Evolutionary conservation across 2,113 vertebrate species (phyloP), one percentile per base, ranked within the genome.

Genomic region (Mustela lutreola): DNA sequence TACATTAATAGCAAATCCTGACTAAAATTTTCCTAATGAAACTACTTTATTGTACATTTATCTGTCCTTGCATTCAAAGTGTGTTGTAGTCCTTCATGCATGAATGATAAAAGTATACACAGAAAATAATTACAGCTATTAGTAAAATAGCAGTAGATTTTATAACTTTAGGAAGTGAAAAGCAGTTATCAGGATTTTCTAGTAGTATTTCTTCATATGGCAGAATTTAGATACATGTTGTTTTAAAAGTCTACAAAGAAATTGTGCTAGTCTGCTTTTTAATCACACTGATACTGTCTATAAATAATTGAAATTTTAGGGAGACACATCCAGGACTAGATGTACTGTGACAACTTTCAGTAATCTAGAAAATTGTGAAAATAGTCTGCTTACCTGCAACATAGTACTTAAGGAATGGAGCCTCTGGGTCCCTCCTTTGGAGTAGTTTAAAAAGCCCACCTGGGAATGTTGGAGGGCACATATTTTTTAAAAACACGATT

Each of bases 211-310:
- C 39, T 28, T 89, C 16, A 26, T 63, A 91, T 58, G 21, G 33
- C 42, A 96, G 18, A 53, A 76, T 95, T 93, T 84, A 36, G 19
- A 80, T 78, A 56, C 31, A 63, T 81, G 1, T 36, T 95, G 58
- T 67, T 97, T 95, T 95, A 63, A n/a, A 79, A 96, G 24, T 92
- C 70, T 81, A 42, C 36, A 63, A 82, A 81, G 4, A 83, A 73
- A 94, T 60, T 87, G 24, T 94, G 45, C 58, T 89, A 83, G 67
- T 83, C 36, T 79, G 19, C 39, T 63, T 87, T 94, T 89, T 86
- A 73, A 86, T 71, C 53, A 95, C 16, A 91, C 28, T 50, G 31
- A 1, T 84, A 48, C 60, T 94, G 4, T 91, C 50, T 36, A 60
- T 67, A 33, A 62, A 53, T 36, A 79, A 56, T 78, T 96, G n/a